Evolutionary conservation across 2,888 invertebrate genomes (phyloP), one percentile per base, ranked within the genome.

Genomic region (Cryptocephalus moraei): DNA sequence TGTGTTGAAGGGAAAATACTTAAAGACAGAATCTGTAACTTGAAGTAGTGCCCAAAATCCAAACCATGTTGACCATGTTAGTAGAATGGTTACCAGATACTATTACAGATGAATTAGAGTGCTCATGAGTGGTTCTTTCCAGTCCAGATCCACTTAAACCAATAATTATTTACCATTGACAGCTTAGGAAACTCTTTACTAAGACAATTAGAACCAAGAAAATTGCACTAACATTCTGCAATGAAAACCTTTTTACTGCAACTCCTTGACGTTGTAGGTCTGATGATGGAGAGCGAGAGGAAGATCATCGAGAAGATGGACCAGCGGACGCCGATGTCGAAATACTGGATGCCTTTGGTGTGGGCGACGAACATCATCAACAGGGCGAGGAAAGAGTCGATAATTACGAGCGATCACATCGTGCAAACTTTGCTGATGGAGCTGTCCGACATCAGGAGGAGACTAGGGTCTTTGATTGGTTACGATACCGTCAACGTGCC

Each of bases 341-440:
- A 85, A 73, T 92, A 91, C 67, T 92, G 91, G 91, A 88, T 92
- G 86, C 92, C 92, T 0, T 72, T 91, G 44, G 90, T 91, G 11
- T 92, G 92, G 92, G 91, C 91, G 39, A 90, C 91, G 6, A 91
- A 91, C 67, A 88, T 92, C 53, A 89, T 92, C 56, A 90, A 91
- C 70, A 76, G 91, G 48, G 91, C 91, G 4, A 74, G 91, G 49
- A 87, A 87, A 63, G 91, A 92, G 61, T 82, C 84, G 1, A 73
- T 90, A 47, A 91, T 91, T 56, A 79, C 82, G 42, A 90, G 87
- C 58, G 94, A 94, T 70, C 93, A 92, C 61, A 90, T 94, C 53
- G 90, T 94, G 9, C 91, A 93, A 71, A 92, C 92, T 1, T 77
- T 94, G 52, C 75, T 93, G 46, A 84, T 87, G 53, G 92, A 93